Evolutionary conservation across 2,888 invertebrate species (phyloP).

Genomic region (Rutpela maculata): DNA sequence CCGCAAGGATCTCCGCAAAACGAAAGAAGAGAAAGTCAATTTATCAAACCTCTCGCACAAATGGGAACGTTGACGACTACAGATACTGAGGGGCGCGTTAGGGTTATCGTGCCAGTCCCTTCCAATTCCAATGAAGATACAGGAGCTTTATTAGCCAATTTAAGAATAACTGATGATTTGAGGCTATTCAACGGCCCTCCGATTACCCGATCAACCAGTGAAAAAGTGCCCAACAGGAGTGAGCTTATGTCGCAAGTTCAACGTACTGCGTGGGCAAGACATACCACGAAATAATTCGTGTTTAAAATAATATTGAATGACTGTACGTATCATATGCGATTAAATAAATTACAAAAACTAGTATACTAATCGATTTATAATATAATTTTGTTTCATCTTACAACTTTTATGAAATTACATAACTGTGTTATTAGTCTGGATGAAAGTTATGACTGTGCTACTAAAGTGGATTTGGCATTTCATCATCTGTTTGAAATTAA

Average conservation of each 20-base stretch:
- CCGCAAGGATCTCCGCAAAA: conserved; percentile 36
- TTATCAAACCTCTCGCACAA: conserved; percentile 82
- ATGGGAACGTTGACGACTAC: conserved; percentile 79
- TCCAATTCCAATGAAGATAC: conserved; percentile 70
- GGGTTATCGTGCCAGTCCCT: conserved; percentile 79
- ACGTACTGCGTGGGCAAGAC: conserved; percentile 89
- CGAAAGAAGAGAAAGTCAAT: conserved; percentile 71
- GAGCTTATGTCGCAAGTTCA: conserved; percentile 90
- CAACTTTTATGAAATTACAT: no score
- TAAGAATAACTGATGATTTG: conserved; percentile 77
- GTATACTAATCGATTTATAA: no score
- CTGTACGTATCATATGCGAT: not conserved
- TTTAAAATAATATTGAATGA: not conserved
- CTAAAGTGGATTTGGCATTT: no score
- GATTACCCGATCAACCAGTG: conserved; percentile 88
- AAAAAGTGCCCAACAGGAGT: conserved; percentile 89
- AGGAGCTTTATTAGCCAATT: conserved; percentile 73
- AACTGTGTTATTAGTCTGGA: not conserved
- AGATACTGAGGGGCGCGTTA: conserved; percentile 78
- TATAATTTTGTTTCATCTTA: no score
- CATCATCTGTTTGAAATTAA: no score
- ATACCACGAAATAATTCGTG: conserved; percentile 85
- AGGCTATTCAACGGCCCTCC: conserved; percentile 77
- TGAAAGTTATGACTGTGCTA: no score
- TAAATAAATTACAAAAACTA: not conserved